These are phyloP conservation scores for Prionailurus viverrinus DNA, from an alignment of 2,113 vertebrate species.

Conservation along the genomic window DNA sequence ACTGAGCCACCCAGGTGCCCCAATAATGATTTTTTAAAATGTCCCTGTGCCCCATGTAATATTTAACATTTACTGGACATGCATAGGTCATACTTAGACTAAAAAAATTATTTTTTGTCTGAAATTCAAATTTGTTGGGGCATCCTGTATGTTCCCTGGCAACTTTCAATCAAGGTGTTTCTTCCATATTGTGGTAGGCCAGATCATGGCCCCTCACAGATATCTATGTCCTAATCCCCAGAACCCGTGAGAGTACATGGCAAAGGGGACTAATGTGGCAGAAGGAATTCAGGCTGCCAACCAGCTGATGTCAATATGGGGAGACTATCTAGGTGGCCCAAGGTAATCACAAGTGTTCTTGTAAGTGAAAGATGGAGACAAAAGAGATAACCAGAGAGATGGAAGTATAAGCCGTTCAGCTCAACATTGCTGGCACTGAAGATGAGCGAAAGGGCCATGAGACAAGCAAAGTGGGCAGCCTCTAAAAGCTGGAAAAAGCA, in stretches of 20 bases:
- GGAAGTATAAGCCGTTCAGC: background rate
- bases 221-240: background rate
- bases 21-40: background rate
- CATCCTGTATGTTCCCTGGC: background rate
- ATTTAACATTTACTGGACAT: background rate
- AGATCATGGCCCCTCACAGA: background rate
- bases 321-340: background rate
- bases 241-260: background rate
- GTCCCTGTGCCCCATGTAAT: background rate
- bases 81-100: background rate
- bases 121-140: background rate
- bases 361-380: background rate
- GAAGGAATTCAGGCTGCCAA: background rate
- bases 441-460: background rate
- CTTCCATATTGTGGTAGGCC: background rate
- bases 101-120: background rate
- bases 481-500: background rate
- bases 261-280: background rate
- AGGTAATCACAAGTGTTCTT: background rate
- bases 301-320: too few species aligned
- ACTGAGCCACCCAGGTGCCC: too few species aligned
- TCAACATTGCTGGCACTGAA: background rate
- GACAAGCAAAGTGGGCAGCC: background rate
- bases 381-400: background rate
- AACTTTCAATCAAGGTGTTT: background rate